phyloP scores from a whole-genome alignment of 2,113 vertebrate species.

The Heterocephalus glaber region DNA sequence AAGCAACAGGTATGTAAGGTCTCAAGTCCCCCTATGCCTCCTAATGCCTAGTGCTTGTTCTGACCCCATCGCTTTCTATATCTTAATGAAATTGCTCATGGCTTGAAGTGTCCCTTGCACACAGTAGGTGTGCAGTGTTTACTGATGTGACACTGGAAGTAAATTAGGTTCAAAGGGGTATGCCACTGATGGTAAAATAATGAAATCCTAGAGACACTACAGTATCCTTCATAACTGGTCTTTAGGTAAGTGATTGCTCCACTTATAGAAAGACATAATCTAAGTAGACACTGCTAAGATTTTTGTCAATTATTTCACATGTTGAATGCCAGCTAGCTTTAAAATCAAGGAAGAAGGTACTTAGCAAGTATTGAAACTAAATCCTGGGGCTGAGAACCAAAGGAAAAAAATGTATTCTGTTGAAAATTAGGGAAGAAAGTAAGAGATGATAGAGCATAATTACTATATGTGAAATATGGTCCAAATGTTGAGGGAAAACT shows the following conservation, averaged over 20 bases:
- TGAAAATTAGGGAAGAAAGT: conserved; percentile 34
- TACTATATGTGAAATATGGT: neutral
- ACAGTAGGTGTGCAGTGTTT: neutral
- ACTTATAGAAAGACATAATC: neutral
- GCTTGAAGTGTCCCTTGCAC: neutral
- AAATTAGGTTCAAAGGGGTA: neutral
- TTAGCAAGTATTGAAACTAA: neutral
- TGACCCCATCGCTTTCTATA: neutral
- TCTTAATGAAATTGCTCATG: neutral
- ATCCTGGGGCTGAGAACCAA: neutral
- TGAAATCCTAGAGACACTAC: neutral
- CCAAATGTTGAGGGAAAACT: neutral
- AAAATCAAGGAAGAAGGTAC: neutral
- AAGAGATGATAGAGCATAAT: neutral
- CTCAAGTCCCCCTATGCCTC: neutral
- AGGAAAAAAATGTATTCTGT: neutral
- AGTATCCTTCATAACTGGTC: neutral
- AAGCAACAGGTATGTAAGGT: neutral
- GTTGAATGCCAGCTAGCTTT: neutral
- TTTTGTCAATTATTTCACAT: conserved; percentile 9
- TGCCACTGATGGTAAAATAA: neutral
- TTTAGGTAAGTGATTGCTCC: neutral
- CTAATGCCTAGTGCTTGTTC: neutral
- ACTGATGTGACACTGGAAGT: neutral
- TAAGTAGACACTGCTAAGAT: neutral